These are phyloP conservation scores for Caradrina kadenii DNA, from an alignment of 2,888 invertebrate genomes.

Conservation along the genomic window DNA sequence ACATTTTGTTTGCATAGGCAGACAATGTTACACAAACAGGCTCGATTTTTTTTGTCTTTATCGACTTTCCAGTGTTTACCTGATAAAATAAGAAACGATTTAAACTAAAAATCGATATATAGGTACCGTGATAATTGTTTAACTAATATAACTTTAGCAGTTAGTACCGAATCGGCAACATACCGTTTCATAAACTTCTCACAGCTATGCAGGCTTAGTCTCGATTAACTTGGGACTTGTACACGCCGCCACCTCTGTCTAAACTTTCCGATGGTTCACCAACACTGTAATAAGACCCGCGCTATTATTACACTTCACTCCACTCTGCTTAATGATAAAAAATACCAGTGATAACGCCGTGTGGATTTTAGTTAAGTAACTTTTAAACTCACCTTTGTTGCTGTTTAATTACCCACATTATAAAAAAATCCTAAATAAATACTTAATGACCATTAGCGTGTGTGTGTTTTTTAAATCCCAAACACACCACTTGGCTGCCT, in stretches of 20 bases:
- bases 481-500: conserved; percentile 3
- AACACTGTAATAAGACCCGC: conserved; percentile 69
- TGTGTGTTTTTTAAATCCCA: conserved; percentile 15
- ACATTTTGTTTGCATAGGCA: background rate
- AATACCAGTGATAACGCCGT: conserved; percentile 6
- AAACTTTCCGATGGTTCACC: conserved; percentile 77
- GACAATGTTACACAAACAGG: background rate
- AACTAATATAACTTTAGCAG: conserved; percentile 3
- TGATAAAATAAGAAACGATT: background rate
- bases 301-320: conserved; percentile 66
- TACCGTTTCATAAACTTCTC: conserved; percentile 48
- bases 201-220: conserved; percentile 63
- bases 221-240: conserved; percentile 80
- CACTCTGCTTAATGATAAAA: conserved; percentile 57
- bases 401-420: conserved; percentile 7
- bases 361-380: background rate
- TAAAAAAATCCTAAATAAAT: conserved; percentile 49
- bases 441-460: conserved; percentile 25
- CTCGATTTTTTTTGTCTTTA: background rate
- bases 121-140: background rate
- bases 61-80: background rate
- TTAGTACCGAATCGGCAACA: conserved; percentile 20
- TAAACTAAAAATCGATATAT: background rate
- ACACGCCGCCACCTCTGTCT: conserved; percentile 71
- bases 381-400: conserved; percentile 25